These are phyloP conservation scores for Cryptus armator DNA, from an alignment of 2,888 invertebrate genomes.

Conservation along the genomic window DNA sequence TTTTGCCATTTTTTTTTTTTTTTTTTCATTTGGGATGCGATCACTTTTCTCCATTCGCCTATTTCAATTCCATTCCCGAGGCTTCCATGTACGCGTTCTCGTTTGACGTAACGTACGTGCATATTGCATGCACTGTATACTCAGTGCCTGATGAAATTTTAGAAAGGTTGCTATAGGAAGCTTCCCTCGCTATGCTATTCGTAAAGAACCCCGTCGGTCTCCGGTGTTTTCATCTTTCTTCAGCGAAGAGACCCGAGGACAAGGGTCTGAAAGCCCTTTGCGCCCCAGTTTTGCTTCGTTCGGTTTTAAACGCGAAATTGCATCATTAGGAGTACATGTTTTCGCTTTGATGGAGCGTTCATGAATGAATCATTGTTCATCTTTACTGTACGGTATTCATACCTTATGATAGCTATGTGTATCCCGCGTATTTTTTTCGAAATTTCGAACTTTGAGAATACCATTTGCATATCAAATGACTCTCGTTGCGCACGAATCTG, in stretches of 20 bases:
- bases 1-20: not conserved
- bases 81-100: not conserved
- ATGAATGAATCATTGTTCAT: not conserved
- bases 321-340: conserved; percentile 4
- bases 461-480: not conserved
- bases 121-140: not conserved
- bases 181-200: not conserved
- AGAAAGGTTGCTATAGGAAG: not conserved
- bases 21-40: not conserved
- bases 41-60: not conserved
- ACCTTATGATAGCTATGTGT: not conserved
- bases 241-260: not conserved
- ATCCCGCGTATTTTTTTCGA: not conserved
- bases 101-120: not conserved
- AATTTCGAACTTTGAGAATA: not conserved
- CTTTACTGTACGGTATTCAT: not conserved
- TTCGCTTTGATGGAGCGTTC: not conserved
- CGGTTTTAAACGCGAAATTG: conserved; percentile 12
- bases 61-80: not conserved
- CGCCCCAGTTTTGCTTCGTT: not conserved
- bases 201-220: not conserved
- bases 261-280: conserved; percentile 10
- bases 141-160: conserved; percentile 1
- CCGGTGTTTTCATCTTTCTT: not conserved
- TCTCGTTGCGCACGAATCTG: not conserved